Conservation (phyloP, 2,888 invertebrate genomes). For the Leptogaster cylindrica region DNA sequence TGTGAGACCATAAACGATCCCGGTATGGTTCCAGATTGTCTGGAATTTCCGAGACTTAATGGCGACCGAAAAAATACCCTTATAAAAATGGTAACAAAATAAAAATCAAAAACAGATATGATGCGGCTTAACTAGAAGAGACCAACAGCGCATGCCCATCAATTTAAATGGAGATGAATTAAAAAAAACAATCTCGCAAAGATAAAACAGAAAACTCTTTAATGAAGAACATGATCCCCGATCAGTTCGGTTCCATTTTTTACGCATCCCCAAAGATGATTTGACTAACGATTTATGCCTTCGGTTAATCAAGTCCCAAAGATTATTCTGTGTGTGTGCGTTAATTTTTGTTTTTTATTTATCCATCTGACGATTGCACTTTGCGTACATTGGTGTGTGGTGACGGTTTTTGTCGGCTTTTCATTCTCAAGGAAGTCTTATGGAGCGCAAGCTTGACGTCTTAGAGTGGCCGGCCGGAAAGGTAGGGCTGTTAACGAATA, state of each 20-base stretch:
- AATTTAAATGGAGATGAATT: constrained; percentile 34
- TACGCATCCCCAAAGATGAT: constrained; percentile 38
- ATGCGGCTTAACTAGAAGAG: background rate
- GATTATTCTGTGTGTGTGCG: background rate
- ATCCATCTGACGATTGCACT: constrained; percentile 9
- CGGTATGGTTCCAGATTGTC: constrained; percentile 45
- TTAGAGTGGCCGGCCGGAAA: background rate
- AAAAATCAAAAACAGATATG: background rate
- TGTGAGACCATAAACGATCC: constrained; percentile 35
- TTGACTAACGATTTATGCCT: constrained; percentile 46
- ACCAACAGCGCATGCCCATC: constrained; percentile 26
- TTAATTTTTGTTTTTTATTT: background rate
- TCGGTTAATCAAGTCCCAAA: constrained; percentile 45
- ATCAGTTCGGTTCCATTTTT: constrained; percentile 10
- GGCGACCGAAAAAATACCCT: constrained; percentile 44
- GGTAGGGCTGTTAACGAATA: constrained; percentile 24
- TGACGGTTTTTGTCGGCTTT: constrained; percentile 43
- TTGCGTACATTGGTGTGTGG: constrained; percentile 22
- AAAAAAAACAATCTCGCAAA: constrained; percentile 27
- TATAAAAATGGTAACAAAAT: background rate
- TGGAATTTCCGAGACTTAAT: constrained; percentile 47
- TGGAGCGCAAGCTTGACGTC: constrained; percentile 4
- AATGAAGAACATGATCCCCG: constrained; percentile 44
- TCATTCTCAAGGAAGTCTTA: background rate
- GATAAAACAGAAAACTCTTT: constrained; percentile 45